Percentiles rank a stretch among this genome's conserved stretches.
Conservation (phyloP, 2,888 invertebrate genomes). For the Chloroclysta siterata region DNA sequence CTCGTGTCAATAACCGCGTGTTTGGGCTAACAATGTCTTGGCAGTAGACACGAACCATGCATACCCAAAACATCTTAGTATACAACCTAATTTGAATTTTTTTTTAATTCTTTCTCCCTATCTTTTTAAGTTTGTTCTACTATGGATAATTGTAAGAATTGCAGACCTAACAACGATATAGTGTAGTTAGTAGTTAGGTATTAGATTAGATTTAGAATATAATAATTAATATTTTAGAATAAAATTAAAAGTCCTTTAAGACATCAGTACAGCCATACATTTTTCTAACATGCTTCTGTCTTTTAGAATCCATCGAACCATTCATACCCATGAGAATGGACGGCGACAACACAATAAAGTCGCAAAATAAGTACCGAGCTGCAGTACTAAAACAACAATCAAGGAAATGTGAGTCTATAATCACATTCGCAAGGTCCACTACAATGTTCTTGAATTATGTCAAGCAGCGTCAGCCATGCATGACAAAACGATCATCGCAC, state of each 20-base stretch:
- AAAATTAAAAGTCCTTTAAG: too few species aligned
- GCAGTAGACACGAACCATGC: conserved; percentile 22
- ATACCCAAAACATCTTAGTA: conserved; percentile 3
- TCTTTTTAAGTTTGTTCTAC: too few species aligned
- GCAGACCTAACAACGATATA: too few species aligned
- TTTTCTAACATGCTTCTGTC: too few species aligned
- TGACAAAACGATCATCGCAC: conserved; percentile 53
- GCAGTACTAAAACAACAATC: conserved; percentile 37
- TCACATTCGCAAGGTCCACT: conserved; percentile 55
- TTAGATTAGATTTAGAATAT: too few species aligned
- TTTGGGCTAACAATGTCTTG: conserved; percentile 40
- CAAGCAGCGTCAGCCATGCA: conserved; percentile 52
- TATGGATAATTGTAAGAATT: too few species aligned
- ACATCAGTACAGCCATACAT: too few species aligned
- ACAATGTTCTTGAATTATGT: conserved; percentile 48
- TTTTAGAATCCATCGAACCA: conserved; percentile 3
- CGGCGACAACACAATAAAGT: conserved; percentile 19
- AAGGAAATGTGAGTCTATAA: conserved; percentile 59
- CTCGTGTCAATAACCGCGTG: conserved; percentile 51
- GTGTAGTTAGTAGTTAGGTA: too few species aligned
- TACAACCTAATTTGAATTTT: background rate
- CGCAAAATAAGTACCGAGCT: conserved; percentile 22
- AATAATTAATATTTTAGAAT: too few species aligned
- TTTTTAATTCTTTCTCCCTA: too few species aligned
- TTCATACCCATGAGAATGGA: conserved; percentile 21